Evolutionary conservation across 2,888 invertebrate species (phyloP).

Genomic region (Chouioia cunea): DNA sequence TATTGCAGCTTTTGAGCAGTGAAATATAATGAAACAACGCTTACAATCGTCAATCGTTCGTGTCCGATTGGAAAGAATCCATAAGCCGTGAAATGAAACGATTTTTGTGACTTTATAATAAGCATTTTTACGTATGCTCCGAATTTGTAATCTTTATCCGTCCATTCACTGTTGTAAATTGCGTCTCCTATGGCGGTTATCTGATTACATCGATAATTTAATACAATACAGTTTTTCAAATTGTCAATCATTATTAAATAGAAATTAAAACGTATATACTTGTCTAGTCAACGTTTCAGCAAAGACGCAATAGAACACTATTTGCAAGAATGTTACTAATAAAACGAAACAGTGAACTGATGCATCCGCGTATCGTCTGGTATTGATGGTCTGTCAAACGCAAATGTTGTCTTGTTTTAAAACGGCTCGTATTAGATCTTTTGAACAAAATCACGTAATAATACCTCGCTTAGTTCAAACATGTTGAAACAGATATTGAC

Average conservation of each 20-base stretch:
- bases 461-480: slow-evolving; percentile 5
- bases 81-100: slow-evolving; percentile 9
- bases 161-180: slow-evolving; percentile 9
- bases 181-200: not conserved
- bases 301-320: slow-evolving; percentile 13
- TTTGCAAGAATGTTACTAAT: slow-evolving; percentile 1
- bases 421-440: too few species aligned
- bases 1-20: not conserved
- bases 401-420: too few species aligned
- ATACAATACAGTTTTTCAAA: not conserved
- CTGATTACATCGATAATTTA: not conserved
- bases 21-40: not conserved
- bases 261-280: not conserved
- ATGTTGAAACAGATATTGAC: slow-evolving; percentile 2
- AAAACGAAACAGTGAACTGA: not conserved
- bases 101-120: not conserved
- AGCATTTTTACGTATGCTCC: not conserved
- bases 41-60: not conserved
- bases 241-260: not conserved
- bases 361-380: not conserved
- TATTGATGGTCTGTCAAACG: not conserved
- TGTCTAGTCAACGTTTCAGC: slow-evolving; percentile 5
- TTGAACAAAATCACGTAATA: too few species aligned
- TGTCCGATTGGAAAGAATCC: slow-evolving; percentile 18
- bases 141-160: not conserved